phyloP scores from a whole-genome alignment of 2,797 vertebrate species.

The Graptemys geographica region DNA sequence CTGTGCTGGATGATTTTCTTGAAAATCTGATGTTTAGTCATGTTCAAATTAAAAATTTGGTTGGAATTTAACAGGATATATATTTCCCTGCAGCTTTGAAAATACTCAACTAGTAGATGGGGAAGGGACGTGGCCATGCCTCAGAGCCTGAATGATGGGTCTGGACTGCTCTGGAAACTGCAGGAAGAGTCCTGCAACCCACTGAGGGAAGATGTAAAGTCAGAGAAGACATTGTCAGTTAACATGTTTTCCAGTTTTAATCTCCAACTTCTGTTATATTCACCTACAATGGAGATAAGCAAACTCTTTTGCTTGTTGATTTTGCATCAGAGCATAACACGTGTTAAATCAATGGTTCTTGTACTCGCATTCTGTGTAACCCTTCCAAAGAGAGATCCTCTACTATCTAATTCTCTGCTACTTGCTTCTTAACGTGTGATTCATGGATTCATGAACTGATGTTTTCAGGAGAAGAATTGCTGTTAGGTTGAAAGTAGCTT shows the following conservation, averaged over 20 bases:
- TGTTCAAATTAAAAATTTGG: background rate
- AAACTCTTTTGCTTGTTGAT: background rate
- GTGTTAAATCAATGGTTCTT: background rate
- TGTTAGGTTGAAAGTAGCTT: background rate
- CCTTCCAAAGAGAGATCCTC: background rate
- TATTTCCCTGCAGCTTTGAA: fast-evolving
- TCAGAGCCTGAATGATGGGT: background rate
- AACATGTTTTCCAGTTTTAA: background rate
- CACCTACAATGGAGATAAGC: background rate
- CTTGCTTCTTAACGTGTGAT: background rate
- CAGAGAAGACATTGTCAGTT: background rate
- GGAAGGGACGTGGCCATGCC: background rate
- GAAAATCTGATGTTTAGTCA: background rate
- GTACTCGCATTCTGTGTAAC: background rate
- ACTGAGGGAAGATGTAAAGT: background rate
- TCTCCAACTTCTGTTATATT: background rate
- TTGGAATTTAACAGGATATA: background rate
- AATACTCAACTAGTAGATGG: background rate
- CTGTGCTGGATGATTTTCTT: background rate
- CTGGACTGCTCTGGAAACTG: background rate
- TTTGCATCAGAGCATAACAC: background rate
- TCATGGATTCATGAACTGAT: background rate
- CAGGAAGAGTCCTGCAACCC: background rate
- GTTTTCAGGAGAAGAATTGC: background rate
- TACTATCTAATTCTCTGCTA: background rate